phyloP scores from a whole-genome alignment of 2,888 invertebrate genomes.

The Caenorhabditis zanzibari region DNA sequence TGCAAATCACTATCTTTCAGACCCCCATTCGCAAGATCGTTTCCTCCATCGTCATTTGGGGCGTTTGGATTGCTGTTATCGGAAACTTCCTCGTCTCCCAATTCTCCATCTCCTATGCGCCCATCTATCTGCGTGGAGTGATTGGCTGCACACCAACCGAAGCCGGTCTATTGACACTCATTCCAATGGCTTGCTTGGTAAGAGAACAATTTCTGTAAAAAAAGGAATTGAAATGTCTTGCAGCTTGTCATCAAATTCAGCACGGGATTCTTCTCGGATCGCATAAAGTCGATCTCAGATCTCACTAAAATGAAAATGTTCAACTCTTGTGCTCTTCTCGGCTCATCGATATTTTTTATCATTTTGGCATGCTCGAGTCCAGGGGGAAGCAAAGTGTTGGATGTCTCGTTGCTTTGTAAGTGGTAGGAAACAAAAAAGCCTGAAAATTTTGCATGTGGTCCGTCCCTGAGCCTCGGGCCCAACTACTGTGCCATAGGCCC shows the following conservation, averaged over 20 bases:
- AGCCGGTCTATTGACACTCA: constrained; percentile 69
- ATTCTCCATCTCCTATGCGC: constrained; percentile 70
- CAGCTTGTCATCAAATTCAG: constrained; percentile 72
- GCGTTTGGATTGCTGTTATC: constrained; percentile 74
- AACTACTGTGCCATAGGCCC: too few relatives aligned
- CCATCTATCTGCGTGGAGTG: constrained; percentile 70
- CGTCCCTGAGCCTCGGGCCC: too few relatives aligned
- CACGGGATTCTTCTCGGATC: constrained; percentile 73
- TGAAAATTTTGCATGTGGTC: background rate
- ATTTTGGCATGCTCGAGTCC: constrained; percentile 67
- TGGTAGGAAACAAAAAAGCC: background rate
- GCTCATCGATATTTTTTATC: constrained; percentile 76
- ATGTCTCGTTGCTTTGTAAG: constrained; percentile 70
- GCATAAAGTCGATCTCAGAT: constrained; percentile 71
- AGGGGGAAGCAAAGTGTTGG: constrained; percentile 59
- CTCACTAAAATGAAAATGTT: constrained; percentile 74
- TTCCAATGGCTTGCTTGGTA: constrained; percentile 69
- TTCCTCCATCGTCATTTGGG: constrained; percentile 71
- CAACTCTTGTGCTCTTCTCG: constrained; percentile 77
- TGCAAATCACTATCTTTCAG: too few relatives aligned
- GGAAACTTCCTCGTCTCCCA: constrained; percentile 74
- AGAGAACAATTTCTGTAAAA: background rate
- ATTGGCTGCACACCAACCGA: constrained; percentile 66
- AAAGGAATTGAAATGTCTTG: constrained; percentile 30
- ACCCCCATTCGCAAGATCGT: constrained; percentile 72